Evolutionary conservation across 1,140 invertebrate species (phyloP).

Genomic region (Steinernema feltiae): DNA sequence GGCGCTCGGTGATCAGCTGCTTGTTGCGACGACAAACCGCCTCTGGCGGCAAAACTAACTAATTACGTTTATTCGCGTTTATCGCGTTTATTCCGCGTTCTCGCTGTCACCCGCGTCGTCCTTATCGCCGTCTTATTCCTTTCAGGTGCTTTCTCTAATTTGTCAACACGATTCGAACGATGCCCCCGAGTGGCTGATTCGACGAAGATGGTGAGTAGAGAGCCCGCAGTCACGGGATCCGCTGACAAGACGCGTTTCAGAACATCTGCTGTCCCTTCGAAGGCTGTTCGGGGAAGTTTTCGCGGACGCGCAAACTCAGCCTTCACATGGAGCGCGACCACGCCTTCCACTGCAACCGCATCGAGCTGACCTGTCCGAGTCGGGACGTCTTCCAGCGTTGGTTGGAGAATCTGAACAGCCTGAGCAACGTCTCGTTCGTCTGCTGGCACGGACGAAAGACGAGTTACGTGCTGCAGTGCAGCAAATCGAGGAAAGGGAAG

Average conservation of each 20-base stretch:
- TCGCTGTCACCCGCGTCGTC: neutral
- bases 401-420: neutral
- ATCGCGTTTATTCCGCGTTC: neutral
- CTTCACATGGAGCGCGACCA: neutral
- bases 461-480: neutral
- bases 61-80: conserved; percentile 4
- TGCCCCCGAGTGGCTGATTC: neutral
- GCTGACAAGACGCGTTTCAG: neutral
- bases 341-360: neutral
- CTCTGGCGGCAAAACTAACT: neutral
- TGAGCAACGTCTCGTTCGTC: neutral
- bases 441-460: neutral
- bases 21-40: neutral
- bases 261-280: neutral
- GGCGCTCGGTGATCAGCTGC: conserved; percentile 9
- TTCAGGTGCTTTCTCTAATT: neutral
- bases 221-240: neutral
- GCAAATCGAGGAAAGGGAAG: too few species aligned
- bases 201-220: neutral
- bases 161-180: neutral
- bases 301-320: neutral
- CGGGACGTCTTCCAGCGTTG: neutral
- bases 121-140: neutral
- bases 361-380: neutral
- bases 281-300: neutral